Evolutionary conservation across 1,140 invertebrate species (phyloP), one percentile per base, ranked within the genome.

Genomic region (Aplysia californica): DNA sequence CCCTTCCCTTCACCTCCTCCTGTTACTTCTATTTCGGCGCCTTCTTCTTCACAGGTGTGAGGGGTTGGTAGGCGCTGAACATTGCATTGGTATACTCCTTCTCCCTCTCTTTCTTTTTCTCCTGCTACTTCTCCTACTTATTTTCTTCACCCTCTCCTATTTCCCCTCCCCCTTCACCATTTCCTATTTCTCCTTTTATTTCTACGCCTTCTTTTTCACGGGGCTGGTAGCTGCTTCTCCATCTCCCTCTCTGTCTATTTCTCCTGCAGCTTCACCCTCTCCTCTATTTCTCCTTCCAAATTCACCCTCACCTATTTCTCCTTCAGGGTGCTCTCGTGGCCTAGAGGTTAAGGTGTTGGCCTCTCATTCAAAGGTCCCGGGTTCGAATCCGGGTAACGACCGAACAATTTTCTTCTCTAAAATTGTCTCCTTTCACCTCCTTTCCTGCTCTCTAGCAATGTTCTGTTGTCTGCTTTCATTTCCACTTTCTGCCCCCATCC

Each of bases 171-270:
- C 18, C 33, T 31, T 66, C 33, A 6, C 35, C 64, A 35, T 6
- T n/a, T 36, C 10, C 18, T 66, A 3, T 35, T 10, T 10, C 33
- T 35, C 35, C 31, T 31, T 35, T 10, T 35, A 20, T 21, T 66
- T 35, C 33, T 6, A 6, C 64, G n/a, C 33, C 33, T 10, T 41
- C 38, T 35, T 41, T 55, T 23, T 41, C 38, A 26, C n/a, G n/a
- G n/a, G n/a, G n/a, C n/a, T n/a, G n/a, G n/a, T n/a, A n/a, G n/a
- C n/a, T n/a, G n/a, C n/a, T 41, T 10, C 10, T 31, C 68, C 18
- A 36, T n/a, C 68, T 31, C 36, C 41, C 41, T 39, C 68, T 44
- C 68, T 39, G 36, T 50, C 68, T 39, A 4, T 44, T 41, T 70
- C 68, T 39, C 68, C 26, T 41, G 20, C 68, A n/a, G 36, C 31